Base-by-base conservation (phyloP, 2,888 invertebrate genomes). In the Disparrhopalites patrizii region DNA sequence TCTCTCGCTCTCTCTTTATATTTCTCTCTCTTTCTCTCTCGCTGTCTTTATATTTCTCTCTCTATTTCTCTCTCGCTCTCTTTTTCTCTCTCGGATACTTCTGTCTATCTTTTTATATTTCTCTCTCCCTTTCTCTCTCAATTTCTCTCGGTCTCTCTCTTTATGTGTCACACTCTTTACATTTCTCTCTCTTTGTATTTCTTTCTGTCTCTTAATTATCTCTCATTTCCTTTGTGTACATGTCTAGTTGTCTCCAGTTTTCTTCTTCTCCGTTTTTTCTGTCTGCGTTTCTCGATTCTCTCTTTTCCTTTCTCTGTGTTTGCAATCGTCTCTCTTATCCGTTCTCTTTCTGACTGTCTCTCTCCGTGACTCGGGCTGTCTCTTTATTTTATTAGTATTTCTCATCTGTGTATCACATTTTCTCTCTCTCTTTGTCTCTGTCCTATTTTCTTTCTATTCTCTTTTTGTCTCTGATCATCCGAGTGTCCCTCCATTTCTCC, bases 1-100 rank as follows among this genome's bases (percentile, higher is more conserved):
- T 50, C 60, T 18, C 27, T 25, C 43, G 13, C 47, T 61, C 20
- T n/a, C 33, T 43, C n/a, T n/a, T n/a, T n/a, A n/a, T n/a, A n/a
- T n/a, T n/a, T n/a, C n/a, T n/a, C n/a, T n/a, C n/a, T n/a, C 43
- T 43, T 43, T 43, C 13, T 13, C 20, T 7, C 50, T 50, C 51
- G 10, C 51, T 51, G 10, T 23, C 23, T 51, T 51, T 25, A 3
- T 51, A 1, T 3, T 23, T 2, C 51, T 51, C 51, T 51, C 20
- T 51, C 28, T 10, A 15, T 20, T 51, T 51, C 5, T 36, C 55
- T 33, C 5, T 31, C 36, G 33, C 54, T 23, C 13, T 20, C 47
- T 13, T 50, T 50, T 25, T 25, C n/a, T 10, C 25, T 3, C 51
- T 13, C 30, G 52, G 13, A 52, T 27, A 27, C 50, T 43, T 7